Base-by-base conservation (phyloP, 2,113 vertebrate genomes). In the Festucalex cinctus region DNA sequence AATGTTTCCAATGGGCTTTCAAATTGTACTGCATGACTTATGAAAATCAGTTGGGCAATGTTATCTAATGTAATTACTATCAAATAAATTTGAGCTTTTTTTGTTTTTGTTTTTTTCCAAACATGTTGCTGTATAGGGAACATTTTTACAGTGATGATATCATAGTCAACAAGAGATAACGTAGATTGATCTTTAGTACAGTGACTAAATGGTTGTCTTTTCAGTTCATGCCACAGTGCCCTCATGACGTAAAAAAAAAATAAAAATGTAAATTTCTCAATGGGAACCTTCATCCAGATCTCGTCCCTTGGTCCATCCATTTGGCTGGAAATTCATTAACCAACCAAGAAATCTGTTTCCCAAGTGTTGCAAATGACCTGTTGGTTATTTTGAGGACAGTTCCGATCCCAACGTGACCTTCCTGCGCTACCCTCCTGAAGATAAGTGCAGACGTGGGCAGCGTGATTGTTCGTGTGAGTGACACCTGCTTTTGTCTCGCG, bases 351-450 rank as follows among this genome's bases (percentile, higher is more conserved):
- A 73, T 56, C 48, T 60, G 24, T 60, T 78, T 79, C 65, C 75
- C 68, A 59, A 74, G 74, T 75, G 69, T 69, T 63, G 69, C 56
- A 66, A 70, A 70, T 74, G 66, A 66, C 48, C 19, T 5, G 75
- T 71, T 78, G 73, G 63, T 78, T 85, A 75, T 84, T 83, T 78
- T 65, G 69, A 83, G 73, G 53, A 79, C 65, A 36, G 76, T 5
- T 78, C 66, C 71, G 81, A 80, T 80, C 80, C 71, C 76, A 64
- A 53, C 7, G 20, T 82, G 84, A 83, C 74, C 74, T 83, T 49
- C 43, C 56, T 53, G 70, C 51, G 37, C 71, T 80, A 64, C 59
- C 22, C 63, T 71, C 7, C 51, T 39, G 74, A 74, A 84, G 83
- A 74, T 79, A 77, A 73, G 66, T 44, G 75, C 53, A 35, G 41